Conservation (phyloP, 2,888 invertebrate species). For the Hydroisotoma schaefferi region DNA sequence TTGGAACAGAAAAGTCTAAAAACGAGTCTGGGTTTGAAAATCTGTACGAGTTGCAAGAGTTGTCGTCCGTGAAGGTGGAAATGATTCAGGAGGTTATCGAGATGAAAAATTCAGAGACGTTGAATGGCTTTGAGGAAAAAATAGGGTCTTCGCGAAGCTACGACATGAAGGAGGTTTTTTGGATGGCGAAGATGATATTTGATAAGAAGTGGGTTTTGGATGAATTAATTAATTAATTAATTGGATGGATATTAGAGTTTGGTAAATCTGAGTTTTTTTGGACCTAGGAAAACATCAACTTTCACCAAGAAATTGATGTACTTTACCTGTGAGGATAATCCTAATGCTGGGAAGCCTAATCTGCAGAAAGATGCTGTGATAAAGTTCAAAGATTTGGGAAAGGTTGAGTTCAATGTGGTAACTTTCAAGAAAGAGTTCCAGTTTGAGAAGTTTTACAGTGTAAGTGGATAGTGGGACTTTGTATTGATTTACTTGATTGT, state of each 20-base stretch:
- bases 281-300: constrained; percentile 32
- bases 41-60: constrained; percentile 37
- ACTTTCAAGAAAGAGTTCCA: constrained; percentile 39
- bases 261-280: neutral
- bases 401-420: constrained; percentile 38
- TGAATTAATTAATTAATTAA: neutral
- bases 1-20: constrained; percentile 37
- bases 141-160: constrained; percentile 36
- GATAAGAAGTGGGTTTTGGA: constrained; percentile 15
- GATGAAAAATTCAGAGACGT: constrained; percentile 29
- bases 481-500: neutral
- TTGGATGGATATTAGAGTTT: constrained; percentile 3
- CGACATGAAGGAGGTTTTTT: constrained; percentile 41
- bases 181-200: constrained; percentile 39
- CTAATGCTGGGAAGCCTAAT: constrained; percentile 29
- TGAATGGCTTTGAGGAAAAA: constrained; percentile 34
- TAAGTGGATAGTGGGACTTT: constrained; percentile 3
- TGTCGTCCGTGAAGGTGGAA: constrained; percentile 33
- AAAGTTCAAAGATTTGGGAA: constrained; percentile 44
- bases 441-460: constrained; percentile 29
- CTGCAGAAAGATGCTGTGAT: constrained; percentile 28
- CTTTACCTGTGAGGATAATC: constrained; percentile 42
- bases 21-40: constrained; percentile 36
- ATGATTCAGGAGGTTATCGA: constrained; percentile 38
- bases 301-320: constrained; percentile 40